Evolutionary conservation across 1,140 invertebrate species (phyloP).

Genomic region (Drosophila ogumai): DNA sequence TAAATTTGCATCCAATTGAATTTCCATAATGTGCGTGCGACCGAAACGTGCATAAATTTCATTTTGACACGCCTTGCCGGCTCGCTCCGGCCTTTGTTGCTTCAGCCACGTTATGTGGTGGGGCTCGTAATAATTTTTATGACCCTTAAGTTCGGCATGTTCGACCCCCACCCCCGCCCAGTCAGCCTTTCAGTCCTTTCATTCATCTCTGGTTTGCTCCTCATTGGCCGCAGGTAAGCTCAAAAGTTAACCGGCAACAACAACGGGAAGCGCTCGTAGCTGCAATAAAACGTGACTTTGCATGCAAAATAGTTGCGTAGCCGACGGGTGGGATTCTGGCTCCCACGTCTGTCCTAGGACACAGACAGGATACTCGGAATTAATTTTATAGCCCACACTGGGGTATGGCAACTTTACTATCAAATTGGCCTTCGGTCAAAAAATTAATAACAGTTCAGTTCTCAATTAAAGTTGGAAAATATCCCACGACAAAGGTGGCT

Average conservation of each 20-base stretch:
- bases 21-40: constrained; percentile 71
- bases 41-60: constrained; percentile 75
- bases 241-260: constrained; percentile 67
- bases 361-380: constrained; percentile 68
- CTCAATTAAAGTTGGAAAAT: constrained; percentile 1
- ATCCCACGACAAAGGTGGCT: background rate
- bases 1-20: constrained; percentile 79
- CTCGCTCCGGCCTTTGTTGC: constrained; percentile 3
- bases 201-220: constrained; percentile 20
- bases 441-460: background rate
- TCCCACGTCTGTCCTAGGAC: constrained; percentile 9
- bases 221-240: constrained; percentile 70
- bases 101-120: constrained; percentile 61
- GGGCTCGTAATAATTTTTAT: constrained; percentile 78
- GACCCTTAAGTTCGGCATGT: constrained; percentile 73
- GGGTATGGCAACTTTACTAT: constrained; percentile 38
- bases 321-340: constrained; percentile 21
- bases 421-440: background rate
- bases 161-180: constrained; percentile 1
- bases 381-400: constrained; percentile 55
- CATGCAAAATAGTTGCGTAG: constrained; percentile 81
- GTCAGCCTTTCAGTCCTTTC: constrained; percentile 11
- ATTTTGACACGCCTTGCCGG: constrained; percentile 59
- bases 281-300: constrained; percentile 81
- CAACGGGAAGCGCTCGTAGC: constrained; percentile 65